These are phyloP conservation scores for Diploscapter pachys DNA, from an alignment of 1,140 invertebrate genomes.

Conservation along the genomic window DNA sequence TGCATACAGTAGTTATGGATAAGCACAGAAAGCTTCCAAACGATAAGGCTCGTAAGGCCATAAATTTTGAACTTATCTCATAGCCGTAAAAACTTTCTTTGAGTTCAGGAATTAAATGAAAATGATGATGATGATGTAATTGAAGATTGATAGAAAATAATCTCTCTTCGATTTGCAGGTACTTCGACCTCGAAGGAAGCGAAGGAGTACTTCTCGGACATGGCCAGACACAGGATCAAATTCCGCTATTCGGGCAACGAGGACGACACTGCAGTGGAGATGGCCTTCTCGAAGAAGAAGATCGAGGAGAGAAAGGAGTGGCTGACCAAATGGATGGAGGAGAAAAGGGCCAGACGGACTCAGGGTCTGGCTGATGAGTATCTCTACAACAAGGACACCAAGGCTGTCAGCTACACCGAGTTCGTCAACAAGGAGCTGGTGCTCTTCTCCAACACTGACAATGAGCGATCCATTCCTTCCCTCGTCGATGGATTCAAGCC, in stretches of 20 bases:
- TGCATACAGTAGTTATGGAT: too few relatives aligned
- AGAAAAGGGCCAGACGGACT: slow-evolving; percentile 38
- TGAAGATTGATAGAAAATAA: background rate
- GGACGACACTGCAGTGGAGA: slow-evolving; percentile 86
- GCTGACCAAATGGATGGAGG: slow-evolving; percentile 87
- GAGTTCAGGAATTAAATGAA: too few relatives aligned
- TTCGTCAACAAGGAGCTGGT: slow-evolving; percentile 91
- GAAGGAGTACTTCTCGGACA: slow-evolving; percentile 96
- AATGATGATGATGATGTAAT: too few relatives aligned
- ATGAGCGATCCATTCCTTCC: slow-evolving; percentile 88
- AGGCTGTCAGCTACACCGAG: slow-evolving; percentile 79
- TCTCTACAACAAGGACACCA: slow-evolving; percentile 87
- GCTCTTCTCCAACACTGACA: slow-evolving; percentile 92
- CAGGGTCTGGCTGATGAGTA: slow-evolving; percentile 49
- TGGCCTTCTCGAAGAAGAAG: slow-evolving; percentile 94
- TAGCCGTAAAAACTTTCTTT: too few relatives aligned
- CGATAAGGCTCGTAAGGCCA: too few relatives aligned
- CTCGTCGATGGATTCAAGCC: slow-evolving; percentile 91
- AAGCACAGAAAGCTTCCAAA: too few relatives aligned
- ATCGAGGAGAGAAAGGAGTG: slow-evolving; percentile 93
- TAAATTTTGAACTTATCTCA: too few relatives aligned
- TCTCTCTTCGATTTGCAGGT: slow-evolving; percentile 42
- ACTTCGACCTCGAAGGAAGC: slow-evolving; percentile 95
- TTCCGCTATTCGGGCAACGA: slow-evolving; percentile 81
- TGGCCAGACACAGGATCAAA: slow-evolving; percentile 83